These are phyloP conservation scores for Brachionus angularis DNA, from an alignment of 1,140 invertebrate species.

Conservation along the genomic window DNA sequence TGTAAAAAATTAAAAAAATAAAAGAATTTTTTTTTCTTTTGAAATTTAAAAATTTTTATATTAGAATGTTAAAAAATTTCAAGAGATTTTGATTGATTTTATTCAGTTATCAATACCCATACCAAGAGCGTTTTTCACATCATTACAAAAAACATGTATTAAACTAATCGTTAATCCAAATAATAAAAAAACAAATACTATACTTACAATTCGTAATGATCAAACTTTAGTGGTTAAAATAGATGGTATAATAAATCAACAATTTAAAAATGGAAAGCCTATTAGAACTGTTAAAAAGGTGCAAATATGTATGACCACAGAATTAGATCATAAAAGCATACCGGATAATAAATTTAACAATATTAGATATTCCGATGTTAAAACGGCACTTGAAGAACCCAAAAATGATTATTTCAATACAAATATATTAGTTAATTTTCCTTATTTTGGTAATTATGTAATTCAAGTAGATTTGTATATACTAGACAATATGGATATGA, in stretches of 20 bases:
- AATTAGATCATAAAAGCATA: slow-evolving; percentile 32
- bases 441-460: slow-evolving; percentile 43
- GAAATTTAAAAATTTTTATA: no score
- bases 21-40: neutral
- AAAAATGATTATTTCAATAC: slow-evolving; percentile 34
- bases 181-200: slow-evolving; percentile 34
- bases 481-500: slow-evolving; percentile 30
- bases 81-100: slow-evolving; percentile 32
- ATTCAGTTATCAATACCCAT: slow-evolving; percentile 27
- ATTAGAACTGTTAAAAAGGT: slow-evolving; percentile 20
- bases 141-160: slow-evolving; percentile 29
- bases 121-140: slow-evolving; percentile 39
- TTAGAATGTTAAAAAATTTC: slow-evolving; percentile 38
- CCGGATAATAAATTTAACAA: slow-evolving; percentile 37
- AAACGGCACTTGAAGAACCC: slow-evolving; percentile 3
- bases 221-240: slow-evolving; percentile 40
- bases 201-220: slow-evolving; percentile 23
- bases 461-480: slow-evolving; percentile 40
- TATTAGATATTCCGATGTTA: slow-evolving; percentile 29
- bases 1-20: neutral
- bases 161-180: slow-evolving; percentile 24
- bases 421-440: slow-evolving; percentile 30
- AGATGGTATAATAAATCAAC: slow-evolving; percentile 41
- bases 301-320: slow-evolving; percentile 27
- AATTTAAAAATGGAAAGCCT: slow-evolving; percentile 1